phyloP scores from a whole-genome alignment of 1,140 invertebrate genomes.

The Drosophila pseudoananassae region DNA sequence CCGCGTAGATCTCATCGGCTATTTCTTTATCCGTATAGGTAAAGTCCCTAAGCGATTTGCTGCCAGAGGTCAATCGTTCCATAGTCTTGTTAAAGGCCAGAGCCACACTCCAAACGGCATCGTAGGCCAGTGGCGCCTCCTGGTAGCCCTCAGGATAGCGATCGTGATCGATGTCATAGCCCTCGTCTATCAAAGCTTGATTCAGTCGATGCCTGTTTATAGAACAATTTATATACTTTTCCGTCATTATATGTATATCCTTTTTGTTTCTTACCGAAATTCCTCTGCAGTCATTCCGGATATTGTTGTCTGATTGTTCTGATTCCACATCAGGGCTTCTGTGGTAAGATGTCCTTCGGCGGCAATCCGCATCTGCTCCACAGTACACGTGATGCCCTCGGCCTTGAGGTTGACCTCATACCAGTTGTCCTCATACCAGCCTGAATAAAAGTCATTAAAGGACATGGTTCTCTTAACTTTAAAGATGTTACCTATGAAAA shows the following conservation, averaged over 20 bases:
- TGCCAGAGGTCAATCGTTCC: constrained; percentile 91
- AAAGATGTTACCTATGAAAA: constrained; percentile 94
- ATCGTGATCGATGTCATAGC: constrained; percentile 92
- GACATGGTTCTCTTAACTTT: neutral
- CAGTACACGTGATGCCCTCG: constrained; percentile 95
- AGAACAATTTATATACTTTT: no score
- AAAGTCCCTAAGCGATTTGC: constrained; percentile 95
- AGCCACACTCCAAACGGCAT: constrained; percentile 99
- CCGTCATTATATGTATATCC: neutral
- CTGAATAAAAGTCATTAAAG: constrained; percentile 82
- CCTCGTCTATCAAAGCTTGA: constrained; percentile 89
- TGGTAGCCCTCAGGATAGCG: constrained; percentile 97
- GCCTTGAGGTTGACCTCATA: constrained; percentile 95
- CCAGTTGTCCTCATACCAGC: constrained; percentile 99
- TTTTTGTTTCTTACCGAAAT: constrained; percentile 85
- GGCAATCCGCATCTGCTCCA: constrained; percentile 95
- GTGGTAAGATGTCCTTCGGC: constrained; percentile 99
- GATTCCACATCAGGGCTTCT: constrained; percentile 99
- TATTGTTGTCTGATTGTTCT: constrained; percentile 94
- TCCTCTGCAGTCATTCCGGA: constrained; percentile 95
- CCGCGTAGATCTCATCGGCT: constrained; percentile 97
- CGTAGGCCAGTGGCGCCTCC: constrained; percentile 99
- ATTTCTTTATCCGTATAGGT: constrained; percentile 98
- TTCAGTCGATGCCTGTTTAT: constrained; percentile 90
- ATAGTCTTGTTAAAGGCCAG: constrained; percentile 98